Evolutionary conservation across 2,113 vertebrate genomes (phyloP).

Genomic region (Bubo bubo): DNA sequence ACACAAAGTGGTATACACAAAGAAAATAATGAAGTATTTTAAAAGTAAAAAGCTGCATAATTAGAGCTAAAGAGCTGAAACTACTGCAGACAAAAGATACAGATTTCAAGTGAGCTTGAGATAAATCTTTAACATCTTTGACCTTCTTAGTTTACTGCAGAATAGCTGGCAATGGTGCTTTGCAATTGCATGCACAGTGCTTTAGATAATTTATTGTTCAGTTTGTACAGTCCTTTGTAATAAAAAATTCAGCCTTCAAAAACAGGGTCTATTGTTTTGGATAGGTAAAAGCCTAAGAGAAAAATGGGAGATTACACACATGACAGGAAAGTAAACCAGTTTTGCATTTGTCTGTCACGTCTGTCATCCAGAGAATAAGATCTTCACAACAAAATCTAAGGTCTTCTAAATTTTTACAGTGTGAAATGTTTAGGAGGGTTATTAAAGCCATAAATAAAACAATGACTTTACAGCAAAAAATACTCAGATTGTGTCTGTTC

Average conservation of each 20-base stretch:
- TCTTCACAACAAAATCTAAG: neutral
- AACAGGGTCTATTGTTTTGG: neutral
- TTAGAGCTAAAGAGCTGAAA: neutral
- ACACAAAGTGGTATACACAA: neutral
- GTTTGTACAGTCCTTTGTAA: neutral
- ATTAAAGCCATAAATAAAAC: neutral
- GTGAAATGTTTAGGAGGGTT: neutral
- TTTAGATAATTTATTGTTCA: neutral
- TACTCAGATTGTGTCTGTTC: neutral
- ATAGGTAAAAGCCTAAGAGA: neutral
- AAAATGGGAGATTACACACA: neutral
- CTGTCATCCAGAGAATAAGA: neutral
- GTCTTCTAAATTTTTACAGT: neutral
- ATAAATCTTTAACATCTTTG: neutral
- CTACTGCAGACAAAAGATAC: neutral
- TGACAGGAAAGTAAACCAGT: neutral
- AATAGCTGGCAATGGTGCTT: neutral
- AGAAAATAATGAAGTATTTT: neutral
- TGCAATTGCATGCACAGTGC: neutral
- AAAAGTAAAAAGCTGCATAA: neutral
- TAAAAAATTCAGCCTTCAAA: neutral
- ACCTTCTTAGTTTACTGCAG: neutral
- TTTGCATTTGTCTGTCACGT: neutral
- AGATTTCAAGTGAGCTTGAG: slow-evolving; percentile 6
- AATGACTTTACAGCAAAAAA: neutral